Percentiles rank a stretch among this genome's conserved stretches.
These are phyloP conservation scores for Sphaeridia pumilis DNA, from an alignment of 2,888 invertebrate species.

Conservation along the genomic window DNA sequence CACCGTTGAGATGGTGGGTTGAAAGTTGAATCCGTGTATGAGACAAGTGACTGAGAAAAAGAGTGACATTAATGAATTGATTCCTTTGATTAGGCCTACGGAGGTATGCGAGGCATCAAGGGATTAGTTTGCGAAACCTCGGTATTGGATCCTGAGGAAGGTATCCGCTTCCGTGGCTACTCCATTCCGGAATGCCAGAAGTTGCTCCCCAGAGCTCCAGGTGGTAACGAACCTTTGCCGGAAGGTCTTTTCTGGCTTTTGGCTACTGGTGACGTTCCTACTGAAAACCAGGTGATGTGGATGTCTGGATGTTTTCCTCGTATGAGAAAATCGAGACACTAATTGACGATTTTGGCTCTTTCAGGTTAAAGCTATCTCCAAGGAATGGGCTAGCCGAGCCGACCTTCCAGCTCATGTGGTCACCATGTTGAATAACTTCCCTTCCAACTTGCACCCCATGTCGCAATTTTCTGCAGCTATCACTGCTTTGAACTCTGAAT, in stretches of 20 bases:
- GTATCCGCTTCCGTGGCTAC: slow-evolving; percentile 85
- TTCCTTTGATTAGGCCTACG: slow-evolving; percentile 49
- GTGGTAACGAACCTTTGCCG: slow-evolving; percentile 73
- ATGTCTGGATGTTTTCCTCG: slow-evolving; percentile 2
- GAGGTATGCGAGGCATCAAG: slow-evolving; percentile 93
- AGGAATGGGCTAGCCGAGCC: slow-evolving; percentile 76
- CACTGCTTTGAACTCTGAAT: slow-evolving; percentile 82
- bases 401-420: slow-evolving; percentile 85
- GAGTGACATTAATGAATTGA: too few species aligned
- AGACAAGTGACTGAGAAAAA: too few species aligned
- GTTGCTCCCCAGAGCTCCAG: slow-evolving; percentile 65
- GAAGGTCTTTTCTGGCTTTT: slow-evolving; percentile 92
- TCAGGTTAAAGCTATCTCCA: slow-evolving; percentile 50
- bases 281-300: slow-evolving; percentile 53
- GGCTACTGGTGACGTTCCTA: slow-evolving; percentile 78
- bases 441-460: slow-evolving; percentile 83
- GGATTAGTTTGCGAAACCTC: slow-evolving; percentile 91
- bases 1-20: slow-evolving; percentile 89
- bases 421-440: slow-evolving; percentile 82
- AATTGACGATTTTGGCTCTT: slow-evolving; percentile 10
- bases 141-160: slow-evolving; percentile 86
- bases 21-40: too few species aligned
- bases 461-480: slow-evolving; percentile 84
- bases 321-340: neutral
- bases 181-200: slow-evolving; percentile 89